Percentiles rank a stretch among this genome's conserved stretches.
Conservation (phyloP, 2,888 invertebrate genomes). For the Catocala sponsa region DNA sequence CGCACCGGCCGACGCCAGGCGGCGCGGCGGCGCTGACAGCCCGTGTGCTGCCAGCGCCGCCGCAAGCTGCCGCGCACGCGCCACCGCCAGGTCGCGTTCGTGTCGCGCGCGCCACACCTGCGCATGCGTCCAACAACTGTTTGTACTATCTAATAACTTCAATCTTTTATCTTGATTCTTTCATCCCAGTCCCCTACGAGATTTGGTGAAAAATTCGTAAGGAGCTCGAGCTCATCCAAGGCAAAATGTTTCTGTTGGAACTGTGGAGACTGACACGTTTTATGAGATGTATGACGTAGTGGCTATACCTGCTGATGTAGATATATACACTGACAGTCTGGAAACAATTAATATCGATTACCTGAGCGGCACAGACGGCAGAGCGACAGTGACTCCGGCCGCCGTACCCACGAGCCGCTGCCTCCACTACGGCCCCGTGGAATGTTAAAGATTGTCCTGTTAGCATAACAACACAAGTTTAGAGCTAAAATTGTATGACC, state of each 20-base stretch:
- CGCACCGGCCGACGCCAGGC: constrained; percentile 89
- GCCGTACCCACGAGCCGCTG: constrained; percentile 77
- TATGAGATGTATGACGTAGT: too few relatives aligned
- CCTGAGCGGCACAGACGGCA: constrained; percentile 94
- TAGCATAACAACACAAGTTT: constrained; percentile 7
- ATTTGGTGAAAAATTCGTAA: too few relatives aligned
- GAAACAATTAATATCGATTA: constrained; percentile 32
- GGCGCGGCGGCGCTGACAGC: constrained; percentile 92
- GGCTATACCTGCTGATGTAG: too few relatives aligned
- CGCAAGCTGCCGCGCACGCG: constrained; percentile 95
- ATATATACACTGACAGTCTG: too few relatives aligned
- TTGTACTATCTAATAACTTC: too few relatives aligned
- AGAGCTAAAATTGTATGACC: not conserved
- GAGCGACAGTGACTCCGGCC: constrained; percentile 87
- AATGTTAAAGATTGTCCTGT: constrained; percentile 90
- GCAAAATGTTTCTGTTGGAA: too few relatives aligned
- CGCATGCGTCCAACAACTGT: constrained; percentile 77
- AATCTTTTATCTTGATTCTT: too few relatives aligned
- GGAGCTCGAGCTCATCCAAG: too few relatives aligned
- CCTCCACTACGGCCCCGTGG: constrained; percentile 83
- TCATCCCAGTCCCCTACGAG: too few relatives aligned
- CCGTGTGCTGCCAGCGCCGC: constrained; percentile 95
- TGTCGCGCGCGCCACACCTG: constrained; percentile 96
- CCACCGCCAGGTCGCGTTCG: constrained; percentile 95
- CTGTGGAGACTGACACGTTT: too few relatives aligned